These are phyloP conservation scores for Apogon talboti DNA, from an alignment of 2,797 vertebrate genomes.

Conservation along the genomic window DNA sequence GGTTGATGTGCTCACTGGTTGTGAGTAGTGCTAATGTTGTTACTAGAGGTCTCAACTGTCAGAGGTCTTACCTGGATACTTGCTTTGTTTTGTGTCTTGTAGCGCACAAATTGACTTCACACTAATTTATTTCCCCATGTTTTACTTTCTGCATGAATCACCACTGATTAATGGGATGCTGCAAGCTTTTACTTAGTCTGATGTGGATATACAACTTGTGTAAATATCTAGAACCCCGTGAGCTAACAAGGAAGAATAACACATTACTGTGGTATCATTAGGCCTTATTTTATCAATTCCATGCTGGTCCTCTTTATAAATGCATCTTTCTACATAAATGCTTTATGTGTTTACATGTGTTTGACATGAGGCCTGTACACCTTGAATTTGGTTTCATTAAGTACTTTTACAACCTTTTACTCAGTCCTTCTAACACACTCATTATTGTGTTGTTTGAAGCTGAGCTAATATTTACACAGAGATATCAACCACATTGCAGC, in stretches of 20 bases:
- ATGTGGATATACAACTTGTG: slow-evolving; percentile 34
- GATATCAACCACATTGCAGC: slow-evolving; percentile 66
- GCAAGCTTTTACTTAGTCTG: slow-evolving; percentile 35
- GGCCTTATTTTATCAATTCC: slow-evolving; percentile 28
- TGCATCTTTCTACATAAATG: neutral
- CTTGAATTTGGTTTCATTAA: slow-evolving; percentile 12
- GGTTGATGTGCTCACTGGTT: slow-evolving; percentile 56
- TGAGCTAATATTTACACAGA: slow-evolving; percentile 59
- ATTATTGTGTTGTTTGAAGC: slow-evolving; percentile 67
- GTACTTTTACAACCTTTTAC: slow-evolving; percentile 10
- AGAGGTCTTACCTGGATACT: slow-evolving; percentile 43
- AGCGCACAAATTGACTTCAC: slow-evolving; percentile 55
- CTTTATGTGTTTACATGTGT: slow-evolving; percentile 16
- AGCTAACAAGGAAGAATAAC: slow-evolving; percentile 42
- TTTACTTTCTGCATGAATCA: slow-evolving; percentile 29
- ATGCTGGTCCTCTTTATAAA: neutral
- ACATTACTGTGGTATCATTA: slow-evolving; percentile 49
- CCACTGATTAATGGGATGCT: slow-evolving; percentile 26
- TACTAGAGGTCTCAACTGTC: slow-evolving; percentile 12
- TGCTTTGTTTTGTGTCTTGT: slow-evolving; percentile 44
- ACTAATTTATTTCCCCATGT: slow-evolving; percentile 57
- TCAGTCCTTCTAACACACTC: slow-evolving; percentile 21
- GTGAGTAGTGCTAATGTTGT: slow-evolving; percentile 42
- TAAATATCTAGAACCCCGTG: slow-evolving; percentile 48
- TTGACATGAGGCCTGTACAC: slow-evolving; percentile 1